phyloP scores from a whole-genome alignment of 2,888 invertebrate genomes.

The Theretra japonica region DNA sequence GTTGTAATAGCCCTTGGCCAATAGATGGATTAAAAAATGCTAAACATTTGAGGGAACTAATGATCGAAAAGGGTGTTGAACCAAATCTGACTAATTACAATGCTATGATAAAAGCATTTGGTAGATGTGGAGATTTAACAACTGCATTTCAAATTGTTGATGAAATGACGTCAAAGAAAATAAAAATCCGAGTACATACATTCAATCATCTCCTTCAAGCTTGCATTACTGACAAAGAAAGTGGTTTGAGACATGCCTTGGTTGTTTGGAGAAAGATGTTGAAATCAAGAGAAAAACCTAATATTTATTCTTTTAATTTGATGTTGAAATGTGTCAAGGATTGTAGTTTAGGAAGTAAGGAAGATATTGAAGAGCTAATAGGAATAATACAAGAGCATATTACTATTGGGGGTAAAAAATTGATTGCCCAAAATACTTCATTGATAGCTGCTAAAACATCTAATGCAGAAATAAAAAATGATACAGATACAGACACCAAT shows the following conservation, averaged over 20 bases:
- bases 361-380: conserved; percentile 83
- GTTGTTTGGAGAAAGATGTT: conserved; percentile 94
- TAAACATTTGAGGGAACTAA: conserved; percentile 86
- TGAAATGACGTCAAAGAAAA: conserved; percentile 89
- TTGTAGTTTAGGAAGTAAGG: conserved; percentile 89
- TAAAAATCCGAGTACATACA: conserved; percentile 87
- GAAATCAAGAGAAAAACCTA: conserved; percentile 86
- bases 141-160: conserved; percentile 93
- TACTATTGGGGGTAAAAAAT: conserved; percentile 16
- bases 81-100: conserved; percentile 92
- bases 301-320: conserved; percentile 91
- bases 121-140: conserved; percentile 90
- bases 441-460: conserved; percentile 28
- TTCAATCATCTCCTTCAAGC: conserved; percentile 93
- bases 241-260: conserved; percentile 92
- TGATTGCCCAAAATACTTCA: neutral
- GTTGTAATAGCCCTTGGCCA: conserved; percentile 90
- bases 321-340: conserved; percentile 92
- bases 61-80: conserved; percentile 88
- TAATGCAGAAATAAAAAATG: neutral
- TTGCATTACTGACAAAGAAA: conserved; percentile 90
- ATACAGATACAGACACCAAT: neutral
- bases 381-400: conserved; percentile 57
- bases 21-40: conserved; percentile 89
- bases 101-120: conserved; percentile 96